A percentile compares a stretch with the other conserved stretches of the same genome.
These are phyloP conservation scores for Struthio camelus DNA, from an alignment of 2,113 vertebrate species.

Conservation along the genomic window DNA sequence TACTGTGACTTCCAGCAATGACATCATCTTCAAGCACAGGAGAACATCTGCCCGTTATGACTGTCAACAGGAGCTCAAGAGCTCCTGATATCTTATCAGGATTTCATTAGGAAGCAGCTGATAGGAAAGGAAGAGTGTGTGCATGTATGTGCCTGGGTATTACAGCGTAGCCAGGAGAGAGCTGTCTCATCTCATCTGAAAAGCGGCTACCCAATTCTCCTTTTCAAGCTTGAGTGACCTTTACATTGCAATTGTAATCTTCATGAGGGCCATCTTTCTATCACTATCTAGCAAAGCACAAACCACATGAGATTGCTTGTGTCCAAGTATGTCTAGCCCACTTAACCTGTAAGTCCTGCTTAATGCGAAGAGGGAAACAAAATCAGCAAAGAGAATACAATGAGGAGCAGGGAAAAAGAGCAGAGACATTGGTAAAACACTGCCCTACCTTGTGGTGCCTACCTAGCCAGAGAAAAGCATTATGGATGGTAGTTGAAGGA, in stretches of 20 bases:
- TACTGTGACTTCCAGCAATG: neutral
- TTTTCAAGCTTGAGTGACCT: neutral
- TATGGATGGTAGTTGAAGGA: neutral
- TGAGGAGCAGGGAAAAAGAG: neutral
- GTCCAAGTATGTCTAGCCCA: neutral
- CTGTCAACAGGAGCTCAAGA: conserved; percentile 14
- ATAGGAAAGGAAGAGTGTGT: neutral
- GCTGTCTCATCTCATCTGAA: neutral
- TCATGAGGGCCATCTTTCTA: neutral
- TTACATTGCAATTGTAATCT: neutral
- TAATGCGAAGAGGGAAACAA: neutral
- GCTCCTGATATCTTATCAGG: neutral
- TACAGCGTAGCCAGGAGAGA: neutral
- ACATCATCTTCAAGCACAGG: neutral
- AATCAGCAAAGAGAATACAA: neutral
- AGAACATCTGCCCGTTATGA: neutral
- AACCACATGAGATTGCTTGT: neutral
- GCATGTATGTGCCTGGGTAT: neutral
- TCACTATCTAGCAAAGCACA: neutral
- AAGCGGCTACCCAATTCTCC: neutral
- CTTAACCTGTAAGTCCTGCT: conserved; percentile 15
- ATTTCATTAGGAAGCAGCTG: neutral
- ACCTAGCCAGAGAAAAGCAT: neutral
- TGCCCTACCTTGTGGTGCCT: neutral
- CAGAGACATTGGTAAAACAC: neutral